Base-by-base conservation (phyloP, 2,797 vertebrate species). In the Spondyliosoma cantharus region DNA sequence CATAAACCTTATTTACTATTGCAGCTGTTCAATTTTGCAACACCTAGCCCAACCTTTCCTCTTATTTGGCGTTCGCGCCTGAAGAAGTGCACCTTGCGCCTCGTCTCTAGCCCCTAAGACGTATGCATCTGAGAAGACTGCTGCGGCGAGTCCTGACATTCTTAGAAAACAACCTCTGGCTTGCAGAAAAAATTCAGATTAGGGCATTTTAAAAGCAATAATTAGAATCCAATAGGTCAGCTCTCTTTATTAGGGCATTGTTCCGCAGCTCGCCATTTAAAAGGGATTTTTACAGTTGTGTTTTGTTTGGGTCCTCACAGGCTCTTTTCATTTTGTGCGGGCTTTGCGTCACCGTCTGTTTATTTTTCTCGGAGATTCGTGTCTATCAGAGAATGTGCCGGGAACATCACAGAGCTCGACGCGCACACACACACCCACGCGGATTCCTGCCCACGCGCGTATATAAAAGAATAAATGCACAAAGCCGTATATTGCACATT, bases 1-100 rank as follows among this genome's bases (percentile, higher is more conserved):
- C 93, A 95, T 95, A 94, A 95, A 95, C 90, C 90, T 95, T 94
- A 94, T 96, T 95, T 95, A 95, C 93, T 93, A 90, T 94, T 92
- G 88, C 92, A 94, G 93, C 94, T 95, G 93, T 93, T 96, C 91
- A 94, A 94, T 94, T 94, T 94, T 94, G 93, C 93, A 93, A 90
- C 88, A 93, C 86, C 91, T 86, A 78, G 81, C 83, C 48, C 87
- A 83, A 93, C 90, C 83, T 90, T 93, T 92, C 91, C 86, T 90
- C 87, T 90, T 89, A 91, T 94, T 94, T 90, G 91, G 63, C 75
- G 87, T 87, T 91, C 82, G 87, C 90, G 91, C 90, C 90, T 83
- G 71, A 86, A 86, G 87, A 91, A 84, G 81, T 86, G 76, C 79
- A 83, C 75, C 68, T 60, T 87, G 78, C 48, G 64, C 81, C 78